These are phyloP conservation scores for Poeciliopsis presidionis DNA, from an alignment of 2,797 vertebrate genomes.

Conservation along the genomic window DNA sequence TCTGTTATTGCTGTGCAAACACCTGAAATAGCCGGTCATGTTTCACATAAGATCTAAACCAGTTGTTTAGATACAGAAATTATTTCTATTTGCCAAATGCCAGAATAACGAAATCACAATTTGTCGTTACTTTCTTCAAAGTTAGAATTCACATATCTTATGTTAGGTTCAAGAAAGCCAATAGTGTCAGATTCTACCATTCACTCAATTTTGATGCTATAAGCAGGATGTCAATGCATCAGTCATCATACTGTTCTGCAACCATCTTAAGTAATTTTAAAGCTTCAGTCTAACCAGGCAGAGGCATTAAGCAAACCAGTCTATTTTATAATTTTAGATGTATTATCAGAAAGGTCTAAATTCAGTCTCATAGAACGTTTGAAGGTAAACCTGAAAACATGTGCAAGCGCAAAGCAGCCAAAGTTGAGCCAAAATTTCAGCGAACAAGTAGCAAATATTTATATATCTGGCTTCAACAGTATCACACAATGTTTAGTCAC, in stretches of 20 bases:
- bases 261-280: background rate
- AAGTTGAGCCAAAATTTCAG: background rate
- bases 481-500: constrained; percentile 11
- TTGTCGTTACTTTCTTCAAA: background rate
- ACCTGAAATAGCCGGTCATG: constrained; percentile 22
- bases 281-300: background rate
- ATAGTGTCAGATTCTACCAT: background rate
- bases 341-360: background rate
- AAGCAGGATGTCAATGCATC: background rate
- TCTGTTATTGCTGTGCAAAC: constrained; percentile 35
- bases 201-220: background rate
- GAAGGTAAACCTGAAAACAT: background rate
- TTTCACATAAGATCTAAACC: background rate
- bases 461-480: background rate
- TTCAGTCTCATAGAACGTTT: background rate
- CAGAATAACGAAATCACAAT: background rate
- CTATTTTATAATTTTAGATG: background rate
- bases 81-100: background rate
- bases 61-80: background rate
- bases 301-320: background rate
- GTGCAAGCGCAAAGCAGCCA: background rate
- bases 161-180: background rate
- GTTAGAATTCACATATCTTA: background rate
- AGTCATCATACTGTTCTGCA: background rate
- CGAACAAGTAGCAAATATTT: background rate